A percentile compares a stretch with the other conserved stretches of the same genome.
Evolutionary conservation across 2,888 invertebrate genomes (phyloP).

Genomic region (Chaitophorus viminalis): DNA sequence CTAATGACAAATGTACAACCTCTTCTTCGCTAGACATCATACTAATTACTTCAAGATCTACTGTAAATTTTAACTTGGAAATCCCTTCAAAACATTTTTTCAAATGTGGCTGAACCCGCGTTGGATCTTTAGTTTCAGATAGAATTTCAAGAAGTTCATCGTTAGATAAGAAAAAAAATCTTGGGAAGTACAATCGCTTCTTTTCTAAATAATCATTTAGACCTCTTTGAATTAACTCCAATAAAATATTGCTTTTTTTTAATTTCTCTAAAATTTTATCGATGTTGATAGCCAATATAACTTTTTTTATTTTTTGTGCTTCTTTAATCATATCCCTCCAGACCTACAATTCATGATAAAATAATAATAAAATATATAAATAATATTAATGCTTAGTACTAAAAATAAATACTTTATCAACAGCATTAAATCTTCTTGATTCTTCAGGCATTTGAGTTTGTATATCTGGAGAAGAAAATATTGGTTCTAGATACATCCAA

Average conservation of each 20-base stretch:
- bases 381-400: not conserved
- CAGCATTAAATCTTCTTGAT: constrained; percentile 88
- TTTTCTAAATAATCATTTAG: constrained; percentile 88
- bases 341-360: constrained; percentile 75
- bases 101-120: constrained; percentile 89
- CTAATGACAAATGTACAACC: constrained; percentile 78
- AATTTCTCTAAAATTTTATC: constrained; percentile 84
- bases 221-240: constrained; percentile 91
- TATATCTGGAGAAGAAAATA: constrained; percentile 97
- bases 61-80: constrained; percentile 84
- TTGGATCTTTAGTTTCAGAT: constrained; percentile 95
- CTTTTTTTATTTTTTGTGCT: constrained; percentile 79
- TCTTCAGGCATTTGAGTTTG: constrained; percentile 98
- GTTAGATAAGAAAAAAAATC: constrained; percentile 84
- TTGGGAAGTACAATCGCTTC: constrained; percentile 85
- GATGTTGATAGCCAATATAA: constrained; percentile 85
- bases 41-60: constrained; percentile 85
- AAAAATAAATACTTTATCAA: constrained; percentile 78
- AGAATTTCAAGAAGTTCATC: constrained; percentile 79
- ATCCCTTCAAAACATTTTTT: constrained; percentile 98
- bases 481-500: constrained; percentile 97
- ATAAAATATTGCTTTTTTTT: constrained; percentile 77
- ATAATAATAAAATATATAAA: not conserved
- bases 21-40: constrained; percentile 92
- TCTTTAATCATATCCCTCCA: constrained; percentile 96